Evolutionary conservation across 53 echinoderm and acorn worm genomes (phyloP), one percentile per base, ranked within the genome.

Genomic region (Echinometra lucunter): DNA sequence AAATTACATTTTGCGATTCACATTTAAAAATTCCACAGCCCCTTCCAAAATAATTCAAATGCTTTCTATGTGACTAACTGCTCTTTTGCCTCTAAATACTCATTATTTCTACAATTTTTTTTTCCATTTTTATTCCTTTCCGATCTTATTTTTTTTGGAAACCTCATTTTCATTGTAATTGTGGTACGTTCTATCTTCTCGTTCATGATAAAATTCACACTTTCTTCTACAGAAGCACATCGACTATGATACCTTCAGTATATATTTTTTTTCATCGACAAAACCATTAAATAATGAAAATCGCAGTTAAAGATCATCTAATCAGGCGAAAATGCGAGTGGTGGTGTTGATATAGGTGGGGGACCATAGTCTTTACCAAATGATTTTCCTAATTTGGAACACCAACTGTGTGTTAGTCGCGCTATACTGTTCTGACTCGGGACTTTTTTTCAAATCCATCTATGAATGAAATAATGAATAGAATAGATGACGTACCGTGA

Each of bases 351-450:
- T 85, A 85, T 49, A 47, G 49, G 47, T n/a, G 85, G 12, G 85
- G 47, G 49, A 28, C 16, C 49, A 27, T 49, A 40, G 7, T 85
- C 53, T 85, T 47, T 85, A 27, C 49, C n/a, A 28, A 85, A 28
- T 49, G 49, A 85, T 47, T 82, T 49, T 28, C 45, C 25, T 4
- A 85, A 85, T 85, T 47, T 27, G 49, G 85, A 85, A 85, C 85
- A 85, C 85, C 85, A 49, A 85, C 85, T 85, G 85, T 47, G 85
- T n/a, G 27, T 85, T 85, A 85, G 47, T 85, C 19, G n/a, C 6
- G 85, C 27, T 85, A 85, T 49, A 27, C 53, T 85, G 85, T 49
- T 47, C 15, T 12, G 2, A 9, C 28, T 0, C 49, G 6, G 49
- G n/a, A 49, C 44, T 83, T 27, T 47, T 27, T 47, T 12, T 49